Percentiles rank a stretch among this genome's conserved stretches.
phyloP scores from a whole-genome alignment of 2,113 vertebrate genomes.

The Oryzias melastigma region DNA sequence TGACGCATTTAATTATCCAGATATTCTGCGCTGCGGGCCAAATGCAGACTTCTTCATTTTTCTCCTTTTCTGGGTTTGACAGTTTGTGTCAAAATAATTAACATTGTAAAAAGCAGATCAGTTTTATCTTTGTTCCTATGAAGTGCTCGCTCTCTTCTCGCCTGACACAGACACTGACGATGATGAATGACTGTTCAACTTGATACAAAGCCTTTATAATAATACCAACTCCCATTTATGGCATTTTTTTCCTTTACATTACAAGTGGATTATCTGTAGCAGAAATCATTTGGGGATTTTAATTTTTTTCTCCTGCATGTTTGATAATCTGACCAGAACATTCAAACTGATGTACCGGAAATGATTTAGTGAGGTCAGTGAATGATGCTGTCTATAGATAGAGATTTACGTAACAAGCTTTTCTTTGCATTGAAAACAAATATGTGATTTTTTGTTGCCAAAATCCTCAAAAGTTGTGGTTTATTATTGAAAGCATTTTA shows the following conservation, averaged over 20 bases:
- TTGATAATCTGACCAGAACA: constrained; percentile 44
- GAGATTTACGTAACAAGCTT: not conserved
- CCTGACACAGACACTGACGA: constrained; percentile 11
- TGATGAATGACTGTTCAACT: constrained; percentile 54
- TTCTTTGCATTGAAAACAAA: too few species aligned
- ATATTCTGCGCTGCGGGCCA: constrained; percentile 11
- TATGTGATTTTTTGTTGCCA: too few species aligned
- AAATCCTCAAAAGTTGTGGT: not conserved
- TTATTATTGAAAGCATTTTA: not conserved
- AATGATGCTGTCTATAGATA: constrained; percentile 7
- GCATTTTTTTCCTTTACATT: constrained; percentile 33
- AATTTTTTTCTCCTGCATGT: constrained; percentile 55
- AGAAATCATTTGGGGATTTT: constrained; percentile 52
- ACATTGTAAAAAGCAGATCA: constrained; percentile 19
- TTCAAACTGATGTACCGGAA: constrained; percentile 29
- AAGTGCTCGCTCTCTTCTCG: not conserved
- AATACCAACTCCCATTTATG: constrained; percentile 29
- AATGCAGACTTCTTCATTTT: constrained; percentile 33
- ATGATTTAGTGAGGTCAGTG: constrained; percentile 21
- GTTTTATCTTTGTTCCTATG: constrained; percentile 14
- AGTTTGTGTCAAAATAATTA: constrained; percentile 17
- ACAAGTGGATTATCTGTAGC: constrained; percentile 53
- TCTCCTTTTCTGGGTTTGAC: constrained; percentile 2
- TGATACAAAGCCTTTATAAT: constrained; percentile 32
- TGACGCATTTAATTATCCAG: constrained; percentile 11